Evolutionary conservation across 2,888 invertebrate species (phyloP), one percentile per base, ranked within the genome.

Genomic region (Vannuccia rotundouncinata): DNA sequence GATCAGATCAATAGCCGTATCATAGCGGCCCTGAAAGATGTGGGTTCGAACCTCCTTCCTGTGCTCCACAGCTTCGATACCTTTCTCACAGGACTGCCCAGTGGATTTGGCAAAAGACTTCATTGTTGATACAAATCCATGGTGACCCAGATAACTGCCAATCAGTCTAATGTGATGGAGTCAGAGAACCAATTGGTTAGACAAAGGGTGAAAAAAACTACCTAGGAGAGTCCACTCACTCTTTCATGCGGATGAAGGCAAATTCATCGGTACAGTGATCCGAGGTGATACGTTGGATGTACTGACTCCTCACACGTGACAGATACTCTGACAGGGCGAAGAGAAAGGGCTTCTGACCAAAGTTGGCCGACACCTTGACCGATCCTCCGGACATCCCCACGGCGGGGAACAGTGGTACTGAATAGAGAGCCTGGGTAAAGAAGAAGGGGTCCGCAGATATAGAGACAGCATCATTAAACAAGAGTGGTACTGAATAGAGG

Each of bases 311-410:
- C 10, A 66, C 66, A 17, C 66, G 66, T 2, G 66, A 66, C 10
- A 66, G 66, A 22, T 78, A 78, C 59, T 78, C 27, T 2, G 29
- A 28, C 85, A 97, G 94, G 89, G 96, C 95, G 89, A 94, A 97
- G 87, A 94, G 92, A 89, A 97, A 97, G 27, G 95, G 95, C 85
- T 92, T 92, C 88, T 95, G 95, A 0, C 97, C 97, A 88, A 97
- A 97, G 90, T 97, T 97, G 0, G 95, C 95, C 89, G 95, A 95
- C 79, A 95, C 93, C 83, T 95, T 93, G 90, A 95, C 96, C 78
- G 95, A 95, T 5, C 95, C 94, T 60, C 95, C 95, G 90, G 97
- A 96, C 80, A 97, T 91, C 0, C 97, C 97, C 83, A 97, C 95
- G 22, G 95, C 96, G 45, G 97, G 96, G 90, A 94, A 97, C 81